Evolutionary conservation across 2,113 vertebrate species (phyloP).

Genomic region (Pseudopodoces humilis): DNA sequence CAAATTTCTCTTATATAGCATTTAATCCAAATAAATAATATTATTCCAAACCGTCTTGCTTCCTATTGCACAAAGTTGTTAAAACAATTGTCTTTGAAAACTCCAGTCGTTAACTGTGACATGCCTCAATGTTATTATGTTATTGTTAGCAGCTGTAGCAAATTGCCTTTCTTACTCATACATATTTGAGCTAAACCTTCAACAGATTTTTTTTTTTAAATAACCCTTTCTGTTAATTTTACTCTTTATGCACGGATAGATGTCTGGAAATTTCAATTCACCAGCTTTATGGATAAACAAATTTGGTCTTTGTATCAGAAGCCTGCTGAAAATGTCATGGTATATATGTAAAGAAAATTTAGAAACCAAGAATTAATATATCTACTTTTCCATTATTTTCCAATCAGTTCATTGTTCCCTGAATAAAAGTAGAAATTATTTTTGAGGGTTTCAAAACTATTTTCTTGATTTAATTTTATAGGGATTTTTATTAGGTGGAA

Average conservation of each 20-base stretch:
- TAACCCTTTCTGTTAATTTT: background rate
- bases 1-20: slow-evolving; percentile 61
- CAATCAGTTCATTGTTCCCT: background rate
- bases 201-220: background rate
- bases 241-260: background rate
- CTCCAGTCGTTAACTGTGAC: background rate
- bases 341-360: background rate
- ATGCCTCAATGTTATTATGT: background rate
- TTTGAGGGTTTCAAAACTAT: background rate
- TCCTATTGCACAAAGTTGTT: slow-evolving; percentile 66
- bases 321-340: background rate
- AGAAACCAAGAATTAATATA: background rate
- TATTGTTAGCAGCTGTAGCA: slow-evolving; percentile 10
- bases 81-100: slow-evolving; percentile 54
- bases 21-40: slow-evolving; percentile 71
- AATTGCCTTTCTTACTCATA: slow-evolving; percentile 11
- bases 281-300: background rate
- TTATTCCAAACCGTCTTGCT: slow-evolving; percentile 61
- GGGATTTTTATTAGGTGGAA: background rate
- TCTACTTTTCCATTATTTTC: background rate
- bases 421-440: background rate
- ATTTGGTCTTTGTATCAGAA: background rate
- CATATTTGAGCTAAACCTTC: background rate
- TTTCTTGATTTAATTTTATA: background rate
- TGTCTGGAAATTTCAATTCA: background rate